These are phyloP conservation scores for Parnassius mnemosyne DNA, from an alignment of 2,888 invertebrate genomes.

Conservation along the genomic window DNA sequence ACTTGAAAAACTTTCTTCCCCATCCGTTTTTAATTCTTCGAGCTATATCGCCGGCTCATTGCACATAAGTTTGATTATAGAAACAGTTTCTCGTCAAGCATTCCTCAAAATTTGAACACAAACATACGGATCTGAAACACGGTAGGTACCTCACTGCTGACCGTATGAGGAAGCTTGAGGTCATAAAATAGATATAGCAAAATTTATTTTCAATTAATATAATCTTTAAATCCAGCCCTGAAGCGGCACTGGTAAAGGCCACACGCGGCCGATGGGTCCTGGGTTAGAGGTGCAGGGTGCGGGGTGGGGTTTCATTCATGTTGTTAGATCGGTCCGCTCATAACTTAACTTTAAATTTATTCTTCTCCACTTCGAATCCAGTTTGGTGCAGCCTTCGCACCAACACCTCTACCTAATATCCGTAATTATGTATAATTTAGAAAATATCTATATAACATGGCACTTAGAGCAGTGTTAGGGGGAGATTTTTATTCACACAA, in stretches of 20 bases:
- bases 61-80: no score
- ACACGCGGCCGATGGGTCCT: slow-evolving; percentile 62
- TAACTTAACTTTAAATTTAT: slow-evolving; percentile 80
- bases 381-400: slow-evolving; percentile 57
- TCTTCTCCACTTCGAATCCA: slow-evolving; percentile 62
- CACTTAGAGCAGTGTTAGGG: no score
- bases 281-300: slow-evolving; percentile 40
- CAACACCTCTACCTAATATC: slow-evolving; percentile 51
- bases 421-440: slow-evolving; percentile 49
- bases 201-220: neutral
- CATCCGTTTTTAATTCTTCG: no score
- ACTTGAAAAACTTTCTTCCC: no score
- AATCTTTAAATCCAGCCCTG: slow-evolving; percentile 54
- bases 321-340: slow-evolving; percentile 78
- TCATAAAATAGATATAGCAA: no score
- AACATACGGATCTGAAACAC: no score
- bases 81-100: no score
- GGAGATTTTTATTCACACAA: no score
- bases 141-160: no score
- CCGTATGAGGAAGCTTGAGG: no score
- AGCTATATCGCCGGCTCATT: no score
- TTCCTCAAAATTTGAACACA: no score
- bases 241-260: slow-evolving; percentile 61
- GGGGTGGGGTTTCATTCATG: slow-evolving; percentile 76
- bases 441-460: slow-evolving; percentile 7